phyloP scores from a whole-genome alignment of 2,113 vertebrate species.

The Hydropotes inermis region DNA sequence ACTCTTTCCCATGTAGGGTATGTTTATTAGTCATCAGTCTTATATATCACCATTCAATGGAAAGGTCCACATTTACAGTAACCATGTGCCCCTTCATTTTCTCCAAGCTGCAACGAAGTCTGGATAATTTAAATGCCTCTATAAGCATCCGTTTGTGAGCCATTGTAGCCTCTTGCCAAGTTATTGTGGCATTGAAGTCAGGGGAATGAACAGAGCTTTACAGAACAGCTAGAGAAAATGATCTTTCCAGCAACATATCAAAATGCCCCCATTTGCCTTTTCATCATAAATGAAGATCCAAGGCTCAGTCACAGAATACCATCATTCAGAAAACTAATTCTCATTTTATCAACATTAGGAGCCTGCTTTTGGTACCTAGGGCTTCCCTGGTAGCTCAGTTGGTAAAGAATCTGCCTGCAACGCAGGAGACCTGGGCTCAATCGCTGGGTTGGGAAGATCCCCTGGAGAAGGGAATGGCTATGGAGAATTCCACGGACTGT shows the following conservation, averaged over 20 bases:
- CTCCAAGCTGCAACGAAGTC: constrained; percentile 21
- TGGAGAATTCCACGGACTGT: background rate
- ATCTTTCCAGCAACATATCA: constrained; percentile 47
- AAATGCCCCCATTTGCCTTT: constrained; percentile 24
- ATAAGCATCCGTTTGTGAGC: constrained; percentile 19
- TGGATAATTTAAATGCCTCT: constrained; percentile 24
- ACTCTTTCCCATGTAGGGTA: constrained; percentile 50
- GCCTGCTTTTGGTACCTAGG: background rate
- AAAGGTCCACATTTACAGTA: constrained; percentile 41
- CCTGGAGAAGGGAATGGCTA: background rate
- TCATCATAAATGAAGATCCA: background rate
- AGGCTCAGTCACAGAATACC: background rate
- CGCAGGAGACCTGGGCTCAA: accelerated
- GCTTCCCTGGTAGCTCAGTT: background rate
- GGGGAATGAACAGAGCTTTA: constrained; percentile 39
- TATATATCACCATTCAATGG: constrained; percentile 28
- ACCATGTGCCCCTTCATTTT: constrained; percentile 52
- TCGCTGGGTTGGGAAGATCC: background rate
- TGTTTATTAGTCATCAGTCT: constrained; percentile 63
- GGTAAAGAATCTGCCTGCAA: background rate
- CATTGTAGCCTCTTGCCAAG: constrained; percentile 36
- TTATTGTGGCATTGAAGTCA: constrained; percentile 37
- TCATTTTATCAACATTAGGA: background rate
- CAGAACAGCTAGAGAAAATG: constrained; percentile 28
- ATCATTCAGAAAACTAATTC: background rate